Evolutionary conservation across 2,113 vertebrate species (phyloP), one percentile per base, ranked within the genome.

Genomic region (Apistogramma diplotaenia): DNA sequence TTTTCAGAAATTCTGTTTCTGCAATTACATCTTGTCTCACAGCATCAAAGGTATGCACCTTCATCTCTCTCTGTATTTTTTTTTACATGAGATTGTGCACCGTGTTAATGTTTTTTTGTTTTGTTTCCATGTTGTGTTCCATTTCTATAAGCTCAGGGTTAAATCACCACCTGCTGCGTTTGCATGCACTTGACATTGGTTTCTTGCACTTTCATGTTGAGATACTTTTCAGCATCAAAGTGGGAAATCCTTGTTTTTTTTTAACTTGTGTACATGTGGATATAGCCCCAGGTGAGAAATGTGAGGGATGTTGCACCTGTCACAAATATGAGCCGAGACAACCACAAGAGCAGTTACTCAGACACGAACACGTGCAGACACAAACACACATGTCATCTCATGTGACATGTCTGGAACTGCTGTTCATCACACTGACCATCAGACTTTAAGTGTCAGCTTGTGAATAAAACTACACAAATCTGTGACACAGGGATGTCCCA

Each of bases 331-430:
- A 67, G 75, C 60, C 10, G 77, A 75, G 75, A 77, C 81, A 76
- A 57, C 59, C 60, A 72, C 76, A 82, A 81, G 33, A 75, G 62
- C 55, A 25, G 43, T 73, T 29, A 51, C 58, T 60, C 61, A 72
- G 40, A 72, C 76, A 61, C 2, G 6, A 16, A 54, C 37, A 53
- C 59, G 56, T 56, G 54, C 27, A 6, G 21, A 57, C 33, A 37
- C 10, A 67, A 58, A 62, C n/a, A 72, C 35, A 62, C 2, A 62
- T 40, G 62, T 80, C 77, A 62, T 79, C 55, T 60, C 83, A 90
- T 86, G 87, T 86, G 90, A 87, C 74, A 83, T 62, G 78, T 76
- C 74, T 82, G 76, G 78, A 76, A 80, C 5, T 46, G 57, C 46
- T 58, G 59, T 54, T 86, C 60, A 75, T 72, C 67, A 87, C 65